Percentiles rank a stretch among this genome's conserved stretches.
These are phyloP conservation scores for Eutrigla gurnardus DNA, from an alignment of 2,797 vertebrate genomes.

Conservation along the genomic window DNA sequence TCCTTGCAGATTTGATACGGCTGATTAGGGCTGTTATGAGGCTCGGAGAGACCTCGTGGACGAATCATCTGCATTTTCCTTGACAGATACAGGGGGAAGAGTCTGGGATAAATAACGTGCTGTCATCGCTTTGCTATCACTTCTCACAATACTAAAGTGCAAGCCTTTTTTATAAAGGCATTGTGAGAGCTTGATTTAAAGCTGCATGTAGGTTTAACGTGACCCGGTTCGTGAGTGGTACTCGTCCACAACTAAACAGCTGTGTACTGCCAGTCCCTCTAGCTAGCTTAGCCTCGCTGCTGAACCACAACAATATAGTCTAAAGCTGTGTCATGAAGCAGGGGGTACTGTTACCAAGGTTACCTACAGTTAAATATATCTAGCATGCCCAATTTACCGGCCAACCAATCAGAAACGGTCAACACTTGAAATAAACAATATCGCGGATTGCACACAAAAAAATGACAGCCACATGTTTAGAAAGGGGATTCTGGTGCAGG, in stretches of 20 bases:
- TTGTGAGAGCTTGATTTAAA: background rate
- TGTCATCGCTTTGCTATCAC: background rate
- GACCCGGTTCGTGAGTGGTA: background rate
- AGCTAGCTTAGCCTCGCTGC: no score
- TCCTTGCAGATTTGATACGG: slow-evolving; percentile 32
- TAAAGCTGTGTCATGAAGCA: background rate
- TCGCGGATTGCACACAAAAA: background rate
- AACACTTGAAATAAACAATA: slow-evolving; percentile 2
- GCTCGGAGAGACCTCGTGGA: slow-evolving; percentile 49
- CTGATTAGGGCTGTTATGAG: slow-evolving; percentile 50
- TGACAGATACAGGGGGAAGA: background rate
- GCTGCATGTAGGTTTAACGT: background rate
- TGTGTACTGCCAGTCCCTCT: background rate
- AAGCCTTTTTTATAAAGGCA: background rate
- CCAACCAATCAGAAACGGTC: background rate
- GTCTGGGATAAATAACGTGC: background rate
- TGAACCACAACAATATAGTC: slow-evolving; percentile 6
- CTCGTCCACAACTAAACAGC: background rate
- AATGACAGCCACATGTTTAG: slow-evolving; percentile 21
- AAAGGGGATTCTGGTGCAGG: background rate
- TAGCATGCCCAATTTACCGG: background rate
- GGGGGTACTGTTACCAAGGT: slow-evolving; percentile 4
- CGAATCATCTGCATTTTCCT: slow-evolving; percentile 18
- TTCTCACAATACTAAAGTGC: background rate
- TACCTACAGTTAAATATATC: background rate